Conservation (phyloP, 2,797 vertebrate genomes). For the Picus viridis region DNA sequence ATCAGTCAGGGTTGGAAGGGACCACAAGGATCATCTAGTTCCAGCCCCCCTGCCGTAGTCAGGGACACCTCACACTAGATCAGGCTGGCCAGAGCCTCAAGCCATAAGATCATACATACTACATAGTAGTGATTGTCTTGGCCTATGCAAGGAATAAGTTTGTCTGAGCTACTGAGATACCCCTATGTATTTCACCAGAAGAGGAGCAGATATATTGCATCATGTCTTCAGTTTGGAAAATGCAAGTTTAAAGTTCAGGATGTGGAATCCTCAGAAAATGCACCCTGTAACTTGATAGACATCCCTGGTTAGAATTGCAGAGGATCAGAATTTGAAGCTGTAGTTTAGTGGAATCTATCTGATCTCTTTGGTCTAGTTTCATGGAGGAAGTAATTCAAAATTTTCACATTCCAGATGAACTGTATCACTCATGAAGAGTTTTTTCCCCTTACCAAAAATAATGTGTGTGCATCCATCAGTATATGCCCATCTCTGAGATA, state of each 20-base stretch:
- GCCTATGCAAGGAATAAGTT: neutral
- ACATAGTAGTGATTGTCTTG: neutral
- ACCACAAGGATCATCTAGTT: too few species aligned
- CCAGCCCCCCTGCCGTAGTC: too few species aligned
- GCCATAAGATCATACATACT: neutral
- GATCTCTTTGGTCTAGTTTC: neutral
- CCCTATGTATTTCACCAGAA: neutral
- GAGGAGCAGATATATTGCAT: neutral
- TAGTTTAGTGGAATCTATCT: neutral
- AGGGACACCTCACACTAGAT: too few species aligned
- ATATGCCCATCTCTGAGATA: neutral
- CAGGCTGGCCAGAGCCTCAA: too few species aligned
- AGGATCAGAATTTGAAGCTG: neutral
- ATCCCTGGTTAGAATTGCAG: neutral
- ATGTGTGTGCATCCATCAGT: neutral
- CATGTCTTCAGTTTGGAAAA: neutral
- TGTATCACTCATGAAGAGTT: neutral
- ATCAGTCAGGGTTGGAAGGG: too few species aligned
- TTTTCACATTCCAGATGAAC: neutral
- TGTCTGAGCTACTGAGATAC: neutral
- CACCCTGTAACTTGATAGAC: neutral
- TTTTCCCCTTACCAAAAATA: neutral
- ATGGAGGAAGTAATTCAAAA: neutral
- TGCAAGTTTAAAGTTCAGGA: neutral
- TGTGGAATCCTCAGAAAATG: neutral